Evolutionary conservation across 2,888 invertebrate genomes (phyloP).

Genomic region (Pristionchus mayeri): DNA sequence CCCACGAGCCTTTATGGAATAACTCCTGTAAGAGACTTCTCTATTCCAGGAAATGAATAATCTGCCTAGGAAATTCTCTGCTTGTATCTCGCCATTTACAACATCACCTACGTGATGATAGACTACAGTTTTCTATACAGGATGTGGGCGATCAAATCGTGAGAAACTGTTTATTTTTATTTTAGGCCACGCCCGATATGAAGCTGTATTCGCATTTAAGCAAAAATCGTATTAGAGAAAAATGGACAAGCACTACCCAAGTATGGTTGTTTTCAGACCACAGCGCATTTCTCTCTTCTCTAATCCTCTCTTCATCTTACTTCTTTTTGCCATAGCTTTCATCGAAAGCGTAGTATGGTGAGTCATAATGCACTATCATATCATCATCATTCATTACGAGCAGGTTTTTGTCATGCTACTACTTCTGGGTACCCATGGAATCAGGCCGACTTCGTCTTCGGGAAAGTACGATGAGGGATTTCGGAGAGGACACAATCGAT

Average conservation of each 20-base stretch:
- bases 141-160: neutral
- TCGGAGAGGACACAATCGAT: neutral
- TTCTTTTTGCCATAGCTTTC: neutral
- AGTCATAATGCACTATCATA: neutral
- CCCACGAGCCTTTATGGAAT: neutral
- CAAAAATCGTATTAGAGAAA: too few relatives aligned
- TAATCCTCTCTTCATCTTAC: neutral
- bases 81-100: neutral
- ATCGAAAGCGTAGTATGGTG: neutral
- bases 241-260: too few relatives aligned
- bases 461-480: neutral
- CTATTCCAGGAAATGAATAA: too few relatives aligned
- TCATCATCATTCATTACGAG: too few relatives aligned
- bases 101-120: neutral
- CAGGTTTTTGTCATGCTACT: neutral
- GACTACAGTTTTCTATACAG: neutral
- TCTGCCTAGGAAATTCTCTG: neutral
- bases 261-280: neutral
- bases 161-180: neutral
- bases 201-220: too few relatives aligned
- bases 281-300: neutral
- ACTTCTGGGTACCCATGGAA: neutral
- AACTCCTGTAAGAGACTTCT: too few relatives aligned
- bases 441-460: neutral
- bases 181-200: too few relatives aligned